phyloP scores from a whole-genome alignment of 2,888 invertebrate species.

The Yponomeuta evonymella region DNA sequence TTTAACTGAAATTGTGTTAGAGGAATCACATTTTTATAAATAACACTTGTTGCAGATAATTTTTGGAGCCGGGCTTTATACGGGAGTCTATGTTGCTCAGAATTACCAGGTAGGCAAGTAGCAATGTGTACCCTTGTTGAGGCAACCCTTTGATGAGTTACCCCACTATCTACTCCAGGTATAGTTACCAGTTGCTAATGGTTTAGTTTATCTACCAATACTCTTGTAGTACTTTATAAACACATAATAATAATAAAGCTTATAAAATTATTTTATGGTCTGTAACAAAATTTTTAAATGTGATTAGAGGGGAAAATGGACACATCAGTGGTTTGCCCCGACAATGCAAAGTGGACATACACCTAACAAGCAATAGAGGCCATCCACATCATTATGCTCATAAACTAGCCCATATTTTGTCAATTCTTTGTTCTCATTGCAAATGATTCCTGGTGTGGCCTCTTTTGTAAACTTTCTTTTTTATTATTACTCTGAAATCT shows the following conservation, averaged over 20 bases:
- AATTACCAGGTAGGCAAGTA: constrained; percentile 80
- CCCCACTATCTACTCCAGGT: background rate
- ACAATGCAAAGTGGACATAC: background rate
- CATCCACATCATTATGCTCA: background rate
- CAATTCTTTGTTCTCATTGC: background rate
- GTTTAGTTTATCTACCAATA: too few relatives aligned
- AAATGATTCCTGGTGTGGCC: background rate
- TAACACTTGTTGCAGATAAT: constrained; percentile 74
- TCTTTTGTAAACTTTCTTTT: background rate
- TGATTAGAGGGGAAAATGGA: too few relatives aligned
- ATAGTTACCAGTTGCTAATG: too few relatives aligned
- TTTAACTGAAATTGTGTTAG: background rate
- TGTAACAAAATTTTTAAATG: too few relatives aligned
- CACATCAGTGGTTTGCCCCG: too few relatives aligned
- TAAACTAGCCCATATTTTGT: background rate
- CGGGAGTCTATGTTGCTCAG: constrained; percentile 84
- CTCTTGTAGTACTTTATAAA: too few relatives aligned
- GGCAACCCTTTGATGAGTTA: background rate
- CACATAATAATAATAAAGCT: too few relatives aligned
- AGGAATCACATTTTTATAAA: background rate
- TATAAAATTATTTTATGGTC: too few relatives aligned
- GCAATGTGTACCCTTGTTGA: background rate
- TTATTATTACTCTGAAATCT: background rate
- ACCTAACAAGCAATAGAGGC: background rate
- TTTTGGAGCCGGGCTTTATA: constrained; percentile 81